phyloP scores from a whole-genome alignment of 2,888 invertebrate genomes.

The Stenodema calcarata region DNA sequence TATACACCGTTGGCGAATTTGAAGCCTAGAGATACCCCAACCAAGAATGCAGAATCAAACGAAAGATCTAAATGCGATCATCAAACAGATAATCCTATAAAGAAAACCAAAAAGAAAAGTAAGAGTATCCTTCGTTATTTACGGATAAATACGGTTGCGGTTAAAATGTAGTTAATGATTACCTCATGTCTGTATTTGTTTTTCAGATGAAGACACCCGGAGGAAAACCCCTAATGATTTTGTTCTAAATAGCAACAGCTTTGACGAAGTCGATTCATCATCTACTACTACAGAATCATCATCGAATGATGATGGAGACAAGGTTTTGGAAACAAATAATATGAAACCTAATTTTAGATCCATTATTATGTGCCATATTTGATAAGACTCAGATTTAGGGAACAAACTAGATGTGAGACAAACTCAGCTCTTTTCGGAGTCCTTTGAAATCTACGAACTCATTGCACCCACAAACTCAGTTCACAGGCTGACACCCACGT shows the following conservation, averaged over 20 bases:
- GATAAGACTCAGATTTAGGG: too few relatives aligned
- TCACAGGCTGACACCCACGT: too few relatives aligned
- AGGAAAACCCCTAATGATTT: not conserved
- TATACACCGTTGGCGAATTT: slow-evolving; percentile 49
- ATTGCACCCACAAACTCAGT: too few relatives aligned
- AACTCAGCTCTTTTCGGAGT: too few relatives aligned
- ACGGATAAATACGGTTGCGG: not conserved
- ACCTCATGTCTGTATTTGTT: not conserved
- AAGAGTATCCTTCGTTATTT: slow-evolving; percentile 9
- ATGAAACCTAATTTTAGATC: not conserved
- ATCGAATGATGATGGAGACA: slow-evolving; percentile 67
- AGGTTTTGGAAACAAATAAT: slow-evolving; percentile 57
- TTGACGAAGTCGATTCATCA: slow-evolving; percentile 66
- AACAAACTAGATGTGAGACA: too few relatives aligned
- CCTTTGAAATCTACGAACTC: too few relatives aligned
- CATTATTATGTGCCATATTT: too few relatives aligned
- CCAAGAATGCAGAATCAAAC: slow-evolving; percentile 1
- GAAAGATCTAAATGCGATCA: slow-evolving; percentile 31
- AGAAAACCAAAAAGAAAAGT: slow-evolving; percentile 47
- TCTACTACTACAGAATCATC: slow-evolving; percentile 76
- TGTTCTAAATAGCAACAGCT: not conserved
- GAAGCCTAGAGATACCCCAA: slow-evolving; percentile 42
- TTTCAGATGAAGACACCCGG: not conserved
- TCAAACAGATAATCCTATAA: slow-evolving; percentile 23
- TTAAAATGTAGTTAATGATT: not conserved